Evolutionary conservation across 2,888 invertebrate species (phyloP).

Genomic region (Megalurothrips usitatus): DNA sequence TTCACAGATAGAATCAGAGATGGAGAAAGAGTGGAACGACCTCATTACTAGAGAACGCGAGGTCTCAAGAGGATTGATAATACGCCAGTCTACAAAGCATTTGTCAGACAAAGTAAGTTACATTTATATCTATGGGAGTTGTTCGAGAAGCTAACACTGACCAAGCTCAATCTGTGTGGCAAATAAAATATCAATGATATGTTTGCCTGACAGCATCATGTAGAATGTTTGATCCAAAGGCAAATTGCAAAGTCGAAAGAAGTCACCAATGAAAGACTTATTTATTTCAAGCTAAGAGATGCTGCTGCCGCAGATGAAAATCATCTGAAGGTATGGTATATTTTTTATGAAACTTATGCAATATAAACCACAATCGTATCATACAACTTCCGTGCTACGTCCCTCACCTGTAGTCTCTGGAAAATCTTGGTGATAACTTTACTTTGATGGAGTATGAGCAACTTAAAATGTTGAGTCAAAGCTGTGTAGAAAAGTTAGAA

Average conservation of each 20-base stretch:
- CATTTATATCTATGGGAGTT: neutral
- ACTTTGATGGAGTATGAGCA: constrained; percentile 55
- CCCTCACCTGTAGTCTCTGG: constrained; percentile 41
- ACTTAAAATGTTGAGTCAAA: constrained; percentile 53
- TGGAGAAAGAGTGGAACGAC: constrained; percentile 38
- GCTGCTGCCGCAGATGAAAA: constrained; percentile 43
- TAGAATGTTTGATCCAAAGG: constrained; percentile 42
- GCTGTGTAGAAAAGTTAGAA: constrained; percentile 54
- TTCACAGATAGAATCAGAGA: constrained; percentile 37
- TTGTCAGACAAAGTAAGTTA: constrained; percentile 40
- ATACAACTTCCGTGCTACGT: neutral
- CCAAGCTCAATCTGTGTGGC: neutral
- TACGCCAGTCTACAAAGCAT: constrained; percentile 44
- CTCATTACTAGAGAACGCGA: constrained; percentile 43
- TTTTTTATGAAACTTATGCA: neutral
- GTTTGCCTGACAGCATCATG: constrained; percentile 30
- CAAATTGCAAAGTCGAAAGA: constrained; percentile 42
- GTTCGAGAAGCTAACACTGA: neutral
- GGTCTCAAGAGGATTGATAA: constrained; percentile 44
- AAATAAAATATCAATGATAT: neutral
- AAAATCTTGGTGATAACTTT: constrained; percentile 51
- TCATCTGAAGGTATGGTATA: neutral
- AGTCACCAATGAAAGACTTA: constrained; percentile 42
- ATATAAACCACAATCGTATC: too few species aligned
- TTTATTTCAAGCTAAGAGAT: constrained; percentile 43